These are phyloP conservation scores for Diadumene lineata DNA, from an alignment of 92 coral and sea anemone species.

Conservation along the genomic window DNA sequence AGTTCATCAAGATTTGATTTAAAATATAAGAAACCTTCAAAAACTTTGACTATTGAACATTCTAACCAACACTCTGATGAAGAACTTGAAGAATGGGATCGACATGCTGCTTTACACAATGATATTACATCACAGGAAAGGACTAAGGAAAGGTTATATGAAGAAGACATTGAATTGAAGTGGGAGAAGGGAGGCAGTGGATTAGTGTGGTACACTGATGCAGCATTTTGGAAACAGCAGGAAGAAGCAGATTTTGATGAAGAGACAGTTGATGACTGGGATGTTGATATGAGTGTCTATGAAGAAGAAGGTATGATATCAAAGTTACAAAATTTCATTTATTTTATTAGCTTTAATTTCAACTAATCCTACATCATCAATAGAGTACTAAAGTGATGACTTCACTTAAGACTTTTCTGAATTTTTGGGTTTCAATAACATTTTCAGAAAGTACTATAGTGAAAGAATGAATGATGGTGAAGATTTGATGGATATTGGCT, in stretches of 20 bases:
- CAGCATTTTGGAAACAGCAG: constrained; percentile 94
- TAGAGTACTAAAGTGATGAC: no score
- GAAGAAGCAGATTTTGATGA: constrained; percentile 97
- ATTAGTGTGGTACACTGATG: constrained; percentile 98
- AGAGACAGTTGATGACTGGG: constrained; percentile 99
- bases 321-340: neutral
- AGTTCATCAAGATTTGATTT: no score
- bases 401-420: no score
- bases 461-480: no score
- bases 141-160: constrained; percentile 92
- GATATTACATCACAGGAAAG: constrained; percentile 95
- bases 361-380: no score
- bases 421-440: no score
- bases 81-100: constrained; percentile 91
- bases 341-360: no score
- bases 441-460: no score
- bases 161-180: constrained; percentile 89
- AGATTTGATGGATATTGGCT: no score
- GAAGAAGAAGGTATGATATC: constrained; percentile 82
- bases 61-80: constrained; percentile 34
- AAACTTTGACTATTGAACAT: neutral
- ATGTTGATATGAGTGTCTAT: constrained; percentile 97
- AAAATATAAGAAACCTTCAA: neutral
- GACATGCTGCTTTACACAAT: constrained; percentile 92
- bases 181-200: constrained; percentile 99